Evolutionary conservation across 2,888 invertebrate genomes (phyloP).

Genomic region (Dolichomitus sp.): DNA sequence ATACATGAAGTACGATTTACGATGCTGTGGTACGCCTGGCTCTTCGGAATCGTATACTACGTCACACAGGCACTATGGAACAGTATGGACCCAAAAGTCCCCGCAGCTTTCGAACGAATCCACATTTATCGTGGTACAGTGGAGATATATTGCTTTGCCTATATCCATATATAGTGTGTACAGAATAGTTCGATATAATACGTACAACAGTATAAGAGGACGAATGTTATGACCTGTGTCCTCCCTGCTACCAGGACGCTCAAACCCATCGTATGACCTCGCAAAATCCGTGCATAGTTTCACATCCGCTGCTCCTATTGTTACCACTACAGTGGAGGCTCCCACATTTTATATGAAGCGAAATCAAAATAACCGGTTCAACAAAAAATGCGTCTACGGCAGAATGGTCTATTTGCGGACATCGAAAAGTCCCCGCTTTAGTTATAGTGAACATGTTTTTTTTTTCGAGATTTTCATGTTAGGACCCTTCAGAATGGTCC

Average conservation of each 20-base stretch:
- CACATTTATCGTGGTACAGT: conserved; percentile 16
- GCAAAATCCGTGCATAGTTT: conserved; percentile 39
- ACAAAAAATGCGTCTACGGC: too few species aligned
- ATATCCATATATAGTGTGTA: not conserved
- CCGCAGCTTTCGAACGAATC: conserved; percentile 19
- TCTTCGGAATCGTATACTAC: conserved; percentile 14
- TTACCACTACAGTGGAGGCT: not conserved
- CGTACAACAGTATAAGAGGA: conserved; percentile 29
- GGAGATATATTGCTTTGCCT: not conserved
- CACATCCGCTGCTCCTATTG: conserved; percentile 36
- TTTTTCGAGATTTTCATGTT: too few species aligned
- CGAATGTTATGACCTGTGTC: conserved; percentile 39
- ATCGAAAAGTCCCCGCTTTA: too few species aligned
- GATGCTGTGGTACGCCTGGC: conserved; percentile 56
- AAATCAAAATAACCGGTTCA: too few species aligned
- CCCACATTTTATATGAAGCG: too few species aligned
- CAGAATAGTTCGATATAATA: conserved; percentile 18
- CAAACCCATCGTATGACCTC: conserved; percentile 46
- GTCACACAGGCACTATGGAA: conserved; percentile 1
- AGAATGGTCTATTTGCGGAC: too few species aligned
- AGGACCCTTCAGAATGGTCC: too few species aligned
- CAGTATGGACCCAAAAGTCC: conserved; percentile 12
- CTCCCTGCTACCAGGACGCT: conserved; percentile 53
- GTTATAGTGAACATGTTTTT: too few species aligned
- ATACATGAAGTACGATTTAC: conserved; percentile 80